These are phyloP conservation scores for Megaustenia siamemsis DNA, from an alignment of 2,888 invertebrate species.

Conservation along the genomic window DNA sequence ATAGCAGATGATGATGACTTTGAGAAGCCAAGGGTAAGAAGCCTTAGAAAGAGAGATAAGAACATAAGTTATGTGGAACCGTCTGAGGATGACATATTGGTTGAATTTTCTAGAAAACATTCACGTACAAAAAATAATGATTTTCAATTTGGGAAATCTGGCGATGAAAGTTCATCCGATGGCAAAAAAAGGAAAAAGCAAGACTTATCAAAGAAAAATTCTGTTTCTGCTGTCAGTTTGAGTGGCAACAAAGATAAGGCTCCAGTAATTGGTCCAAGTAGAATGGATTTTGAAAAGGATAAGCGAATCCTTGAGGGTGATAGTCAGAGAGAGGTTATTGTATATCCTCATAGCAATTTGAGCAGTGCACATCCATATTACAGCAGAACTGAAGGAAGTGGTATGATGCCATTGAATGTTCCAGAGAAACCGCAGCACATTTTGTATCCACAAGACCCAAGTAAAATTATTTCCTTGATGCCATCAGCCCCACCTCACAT, in stretches of 20 bases:
- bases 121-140: slow-evolving; percentile 11
- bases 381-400: neutral
- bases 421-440: neutral
- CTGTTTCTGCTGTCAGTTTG: neutral
- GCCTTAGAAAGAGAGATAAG: slow-evolving; percentile 45
- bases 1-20: slow-evolving; percentile 40
- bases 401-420: neutral
- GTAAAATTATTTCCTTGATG: neutral
- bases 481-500: neutral
- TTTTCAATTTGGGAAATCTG: neutral
- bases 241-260: neutral
- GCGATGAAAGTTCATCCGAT: neutral
- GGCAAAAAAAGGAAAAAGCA: neutral
- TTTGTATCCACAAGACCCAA: neutral
- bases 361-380: neutral
- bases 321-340: no score
- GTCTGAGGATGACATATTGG: slow-evolving; percentile 45
- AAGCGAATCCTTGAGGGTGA: no score
- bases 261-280: no score
- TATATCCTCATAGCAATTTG: neutral
- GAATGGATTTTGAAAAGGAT: no score
- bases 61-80: slow-evolving; percentile 46
- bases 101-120: slow-evolving; percentile 27
- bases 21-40: slow-evolving; percentile 8
- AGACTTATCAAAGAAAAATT: no score